A percentile compares a stretch with the other conserved stretches of the same genome.
Evolutionary conservation across 64 coral and sea anemone genomes (phyloP).

Genomic region (Hydrozoanthus tunicans): DNA sequence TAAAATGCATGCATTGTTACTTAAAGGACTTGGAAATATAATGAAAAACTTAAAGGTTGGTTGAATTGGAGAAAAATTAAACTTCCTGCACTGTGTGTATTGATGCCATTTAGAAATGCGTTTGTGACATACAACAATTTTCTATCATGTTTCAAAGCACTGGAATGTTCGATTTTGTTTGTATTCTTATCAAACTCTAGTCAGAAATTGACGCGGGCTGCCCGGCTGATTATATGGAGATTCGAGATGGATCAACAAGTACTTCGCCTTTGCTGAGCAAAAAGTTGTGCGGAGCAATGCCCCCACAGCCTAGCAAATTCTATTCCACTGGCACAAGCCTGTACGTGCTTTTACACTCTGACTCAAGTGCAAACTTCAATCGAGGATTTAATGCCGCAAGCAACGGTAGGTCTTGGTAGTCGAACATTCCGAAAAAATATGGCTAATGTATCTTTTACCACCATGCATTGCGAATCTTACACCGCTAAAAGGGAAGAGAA

Average conservation of each 20-base stretch:
- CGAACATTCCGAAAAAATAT: too few relatives aligned
- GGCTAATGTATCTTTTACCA: too few relatives aligned
- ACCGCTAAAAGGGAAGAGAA: too few relatives aligned
- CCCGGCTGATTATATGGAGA: constrained; percentile 19
- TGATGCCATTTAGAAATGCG: neutral
- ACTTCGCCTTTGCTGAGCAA: neutral
- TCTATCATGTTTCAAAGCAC: neutral
- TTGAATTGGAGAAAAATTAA: too few relatives aligned
- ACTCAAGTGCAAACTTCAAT: neutral
- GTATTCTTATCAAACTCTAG: neutral
- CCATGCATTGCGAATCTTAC: too few relatives aligned
- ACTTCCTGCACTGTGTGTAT: too few relatives aligned
- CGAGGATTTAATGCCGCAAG: neutral
- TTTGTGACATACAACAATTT: neutral
- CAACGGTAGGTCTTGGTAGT: neutral
- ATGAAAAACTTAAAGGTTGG: neutral
- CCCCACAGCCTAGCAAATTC: neutral
- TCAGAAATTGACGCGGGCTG: constrained; percentile 35
- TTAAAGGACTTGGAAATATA: neutral
- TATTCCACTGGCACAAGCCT: constrained; percentile 6
- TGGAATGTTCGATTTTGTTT: neutral
- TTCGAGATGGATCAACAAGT: constrained; percentile 38
- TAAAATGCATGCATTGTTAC: neutral
- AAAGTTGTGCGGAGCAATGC: neutral
- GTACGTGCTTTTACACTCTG: constrained; percentile 23